Percentiles rank a stretch among this genome's conserved stretches.
These are phyloP conservation scores for Sacculina carcini DNA, from an alignment of 2,888 invertebrate species.

Conservation along the genomic window DNA sequence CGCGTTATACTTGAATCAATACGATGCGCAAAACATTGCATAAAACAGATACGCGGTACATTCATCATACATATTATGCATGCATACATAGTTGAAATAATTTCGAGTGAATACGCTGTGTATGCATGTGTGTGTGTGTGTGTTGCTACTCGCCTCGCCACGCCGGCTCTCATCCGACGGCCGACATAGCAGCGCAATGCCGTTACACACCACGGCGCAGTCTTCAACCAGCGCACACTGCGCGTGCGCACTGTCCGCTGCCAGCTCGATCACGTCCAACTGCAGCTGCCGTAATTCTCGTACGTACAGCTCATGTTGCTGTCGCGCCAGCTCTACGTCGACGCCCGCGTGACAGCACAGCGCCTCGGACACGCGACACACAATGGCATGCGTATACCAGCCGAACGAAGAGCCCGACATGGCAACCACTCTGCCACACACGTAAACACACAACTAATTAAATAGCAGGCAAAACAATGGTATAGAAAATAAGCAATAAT, in stretches of 20 bases:
- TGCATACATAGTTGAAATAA: too few species aligned
- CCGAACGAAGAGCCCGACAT: too few species aligned
- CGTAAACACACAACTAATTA: too few species aligned
- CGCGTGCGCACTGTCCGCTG: constrained; percentile 25
- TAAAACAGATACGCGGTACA: neutral
- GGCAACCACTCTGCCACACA: too few species aligned
- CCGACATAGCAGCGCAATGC: constrained; percentile 25
- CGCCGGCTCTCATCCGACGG: constrained; percentile 20
- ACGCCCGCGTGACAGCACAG: constrained; percentile 20
- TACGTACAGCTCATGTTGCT: constrained; percentile 24
- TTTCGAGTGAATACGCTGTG: too few species aligned
- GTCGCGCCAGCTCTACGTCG: constrained; percentile 31
- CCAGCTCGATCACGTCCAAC: constrained; percentile 26
- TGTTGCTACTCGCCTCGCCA: constrained; percentile 25
- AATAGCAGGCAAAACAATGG: too few species aligned
- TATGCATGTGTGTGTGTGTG: too few species aligned
- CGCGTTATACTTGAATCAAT: too few species aligned
- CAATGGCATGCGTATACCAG: constrained; percentile 48
- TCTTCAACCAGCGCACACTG: constrained; percentile 26
- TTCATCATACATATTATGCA: neutral
- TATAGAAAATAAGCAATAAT: too few species aligned
- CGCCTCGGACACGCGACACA: constrained; percentile 39
- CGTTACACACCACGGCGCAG: constrained; percentile 26
- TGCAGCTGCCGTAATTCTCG: constrained; percentile 22
- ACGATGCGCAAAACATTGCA: too few species aligned